Evolutionary conservation across 1,140 invertebrate genomes (phyloP).

Genomic region (Metaphire vulgaris): DNA sequence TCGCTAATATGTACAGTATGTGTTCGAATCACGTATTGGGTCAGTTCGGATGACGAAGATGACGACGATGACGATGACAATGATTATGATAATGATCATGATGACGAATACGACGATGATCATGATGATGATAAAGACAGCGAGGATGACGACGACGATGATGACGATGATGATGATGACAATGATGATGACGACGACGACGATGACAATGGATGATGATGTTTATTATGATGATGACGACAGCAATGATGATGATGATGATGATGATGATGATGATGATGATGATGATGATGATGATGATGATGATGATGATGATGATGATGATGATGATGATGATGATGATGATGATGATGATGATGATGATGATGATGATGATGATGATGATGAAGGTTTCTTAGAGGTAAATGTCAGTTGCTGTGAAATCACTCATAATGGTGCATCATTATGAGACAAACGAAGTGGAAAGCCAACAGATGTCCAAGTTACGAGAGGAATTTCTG

Average conservation of each 20-base stretch:
- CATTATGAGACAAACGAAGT: too few species aligned
- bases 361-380: neutral
- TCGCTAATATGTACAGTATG: conserved; percentile 26
- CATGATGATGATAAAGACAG: too few species aligned
- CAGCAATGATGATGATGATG: neutral
- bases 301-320: conserved; percentile 22
- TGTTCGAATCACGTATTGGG: conserved; percentile 23
- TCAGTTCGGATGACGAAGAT: too few species aligned
- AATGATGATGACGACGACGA: neutral
- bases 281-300: conserved; percentile 17
- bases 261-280: neutral
- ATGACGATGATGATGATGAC: conserved; percentile 4
- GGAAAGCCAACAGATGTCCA: too few species aligned
- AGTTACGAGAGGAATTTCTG: too few species aligned
- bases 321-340: conserved; percentile 22
- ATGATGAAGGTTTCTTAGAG: too few species aligned
- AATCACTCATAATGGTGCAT: too few species aligned
- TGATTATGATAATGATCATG: too few species aligned
- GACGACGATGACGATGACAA: too few species aligned
- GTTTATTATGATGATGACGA: conserved; percentile 20
- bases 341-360: neutral
- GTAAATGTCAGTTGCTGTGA: too few species aligned
- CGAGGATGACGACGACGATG: neutral
- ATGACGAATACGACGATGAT: too few species aligned
- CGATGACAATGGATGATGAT: conserved; percentile 10